Conservation (phyloP, 2,888 invertebrate genomes). For the Pandemis heparana region DNA sequence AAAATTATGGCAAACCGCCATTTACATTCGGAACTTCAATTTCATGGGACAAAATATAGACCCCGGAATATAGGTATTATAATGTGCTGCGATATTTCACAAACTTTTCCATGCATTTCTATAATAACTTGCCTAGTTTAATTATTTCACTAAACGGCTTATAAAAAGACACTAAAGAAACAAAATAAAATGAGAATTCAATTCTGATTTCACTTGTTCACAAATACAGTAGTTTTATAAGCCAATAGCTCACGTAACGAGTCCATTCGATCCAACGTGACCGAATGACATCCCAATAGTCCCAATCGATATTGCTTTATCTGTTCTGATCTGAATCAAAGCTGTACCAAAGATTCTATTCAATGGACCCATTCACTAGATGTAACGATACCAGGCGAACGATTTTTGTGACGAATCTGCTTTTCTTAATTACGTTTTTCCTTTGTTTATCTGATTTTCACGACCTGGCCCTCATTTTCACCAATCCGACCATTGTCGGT, state of each 20-base stretch:
- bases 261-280: constrained; percentile 12
- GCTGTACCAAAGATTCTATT: constrained; percentile 1
- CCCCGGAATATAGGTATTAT: too few species aligned
- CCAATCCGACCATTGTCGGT: too few species aligned
- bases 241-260: constrained; percentile 24
- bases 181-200: too few species aligned
- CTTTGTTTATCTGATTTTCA: not conserved
- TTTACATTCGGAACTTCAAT: too few species aligned
- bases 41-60: too few species aligned
- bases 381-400: not conserved
- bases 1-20: too few species aligned
- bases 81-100: too few species aligned
- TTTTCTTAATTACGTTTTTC: not conserved
- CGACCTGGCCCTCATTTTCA: too few species aligned
- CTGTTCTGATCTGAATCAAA: constrained; percentile 55
- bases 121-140: too few species aligned
- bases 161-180: too few species aligned
- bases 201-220: constrained; percentile 13
- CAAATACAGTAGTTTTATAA: not conserved
- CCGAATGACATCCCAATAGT: constrained; percentile 46
- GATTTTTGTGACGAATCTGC: not conserved
- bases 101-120: too few species aligned
- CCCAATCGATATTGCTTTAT: constrained; percentile 47
- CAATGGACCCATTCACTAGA: constrained; percentile 8
- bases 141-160: too few species aligned